phyloP scores from a whole-genome alignment of 2,797 vertebrate genomes.

The Arnoldichthys spilopterus region DNA sequence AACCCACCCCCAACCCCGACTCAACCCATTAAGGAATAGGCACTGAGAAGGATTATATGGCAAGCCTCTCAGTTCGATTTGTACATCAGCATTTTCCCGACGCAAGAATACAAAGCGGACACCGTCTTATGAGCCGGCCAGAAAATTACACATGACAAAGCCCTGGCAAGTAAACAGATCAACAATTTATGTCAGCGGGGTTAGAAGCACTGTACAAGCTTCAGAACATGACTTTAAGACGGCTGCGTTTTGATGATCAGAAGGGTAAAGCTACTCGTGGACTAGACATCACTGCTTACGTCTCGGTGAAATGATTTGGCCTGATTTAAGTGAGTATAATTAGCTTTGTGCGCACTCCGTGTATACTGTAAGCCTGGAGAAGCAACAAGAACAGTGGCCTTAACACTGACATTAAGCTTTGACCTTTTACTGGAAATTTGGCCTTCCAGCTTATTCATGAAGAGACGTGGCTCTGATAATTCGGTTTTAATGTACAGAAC shows the following conservation, averaged over 20 bases:
- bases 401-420: background rate
- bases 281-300: constrained; percentile 71
- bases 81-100: constrained; percentile 80
- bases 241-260: constrained; percentile 72
- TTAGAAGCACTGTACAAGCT: constrained; percentile 78
- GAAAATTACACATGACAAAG: constrained; percentile 84
- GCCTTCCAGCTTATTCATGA: background rate
- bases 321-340: constrained; percentile 63
- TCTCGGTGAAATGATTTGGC: constrained; percentile 67
- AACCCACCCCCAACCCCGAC: constrained; percentile 54
- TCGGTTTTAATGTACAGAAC: background rate
- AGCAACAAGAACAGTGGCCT: background rate
- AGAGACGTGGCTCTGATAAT: background rate
- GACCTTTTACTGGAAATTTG: background rate
- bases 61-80: constrained; percentile 84
- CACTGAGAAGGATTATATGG: constrained; percentile 79
- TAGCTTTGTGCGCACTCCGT: background rate
- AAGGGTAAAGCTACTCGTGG: constrained; percentile 72
- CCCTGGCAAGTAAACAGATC: constrained; percentile 76
- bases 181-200: constrained; percentile 78
- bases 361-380: background rate
- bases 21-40: constrained; percentile 74
- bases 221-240: constrained; percentile 74
- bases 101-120: constrained; percentile 61
- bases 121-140: constrained; percentile 69